A percentile compares a stretch with the other conserved stretches of the same genome.
phyloP scores from a whole-genome alignment of 2,797 vertebrate genomes.

The Botia almorhae region DNA sequence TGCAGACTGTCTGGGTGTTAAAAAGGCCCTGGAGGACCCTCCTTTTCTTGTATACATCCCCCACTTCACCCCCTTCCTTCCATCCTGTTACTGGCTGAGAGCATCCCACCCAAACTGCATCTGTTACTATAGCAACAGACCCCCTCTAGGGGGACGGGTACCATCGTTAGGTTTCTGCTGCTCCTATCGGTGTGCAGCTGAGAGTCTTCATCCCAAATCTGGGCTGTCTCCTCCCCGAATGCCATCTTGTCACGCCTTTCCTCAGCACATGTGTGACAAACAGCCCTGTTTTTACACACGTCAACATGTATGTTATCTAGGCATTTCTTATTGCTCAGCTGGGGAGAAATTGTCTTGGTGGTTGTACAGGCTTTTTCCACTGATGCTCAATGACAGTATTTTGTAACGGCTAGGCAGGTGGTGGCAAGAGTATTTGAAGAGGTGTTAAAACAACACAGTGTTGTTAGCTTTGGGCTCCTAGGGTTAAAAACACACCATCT shows the following conservation, averaged over 20 bases:
- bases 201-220: slow-evolving; percentile 21
- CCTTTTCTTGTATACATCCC: slow-evolving; percentile 16
- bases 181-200: slow-evolving; percentile 16
- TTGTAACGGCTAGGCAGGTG: slow-evolving; percentile 23
- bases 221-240: not conserved
- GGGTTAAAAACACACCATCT: slow-evolving; percentile 75
- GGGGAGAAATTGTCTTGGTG: slow-evolving; percentile 34
- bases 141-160: slow-evolving; percentile 46
- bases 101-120: slow-evolving; percentile 69
- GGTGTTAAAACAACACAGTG: slow-evolving; percentile 56
- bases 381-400: slow-evolving; percentile 37
- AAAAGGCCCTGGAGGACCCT: slow-evolving; percentile 39
- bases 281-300: slow-evolving; percentile 10
- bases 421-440: slow-evolving; percentile 55
- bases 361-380: slow-evolving; percentile 40
- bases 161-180: slow-evolving; percentile 43
- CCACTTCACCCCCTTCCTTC: slow-evolving; percentile 31
- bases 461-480: slow-evolving; percentile 60
- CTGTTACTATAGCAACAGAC: slow-evolving; percentile 76
- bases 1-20: slow-evolving; percentile 47
- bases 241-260: slow-evolving; percentile 14
- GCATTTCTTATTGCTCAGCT: slow-evolving; percentile 41
- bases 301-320: slow-evolving; percentile 27
- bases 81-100: slow-evolving; percentile 72
- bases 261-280: not conserved